phyloP scores from a whole-genome alignment of 2,113 vertebrate genomes.

The Ctenodactylus gundi region DNA sequence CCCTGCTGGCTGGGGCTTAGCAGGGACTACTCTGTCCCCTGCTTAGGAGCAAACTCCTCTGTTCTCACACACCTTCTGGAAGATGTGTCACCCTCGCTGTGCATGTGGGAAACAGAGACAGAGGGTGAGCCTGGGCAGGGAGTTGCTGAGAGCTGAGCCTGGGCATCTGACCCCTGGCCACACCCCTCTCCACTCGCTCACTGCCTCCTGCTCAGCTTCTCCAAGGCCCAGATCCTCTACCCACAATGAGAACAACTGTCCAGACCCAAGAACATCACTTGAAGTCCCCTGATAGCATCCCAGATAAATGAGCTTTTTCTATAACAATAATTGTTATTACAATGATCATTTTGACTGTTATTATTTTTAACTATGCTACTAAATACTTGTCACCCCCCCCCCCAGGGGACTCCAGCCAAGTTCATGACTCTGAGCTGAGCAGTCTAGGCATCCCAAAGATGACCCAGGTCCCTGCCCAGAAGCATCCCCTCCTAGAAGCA shows the following conservation, averaged over 20 bases:
- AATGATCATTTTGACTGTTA: rapidly evolving
- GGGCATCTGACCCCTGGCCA: neutral
- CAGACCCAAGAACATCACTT: neutral
- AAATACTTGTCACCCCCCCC: neutral
- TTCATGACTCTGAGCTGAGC: neutral
- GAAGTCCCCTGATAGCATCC: neutral
- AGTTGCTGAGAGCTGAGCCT: neutral
- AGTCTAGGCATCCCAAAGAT: neutral
- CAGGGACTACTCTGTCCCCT: rapidly evolving
- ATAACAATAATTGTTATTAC: rapidly evolving
- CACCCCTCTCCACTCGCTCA: rapidly evolving
- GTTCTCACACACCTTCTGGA: neutral
- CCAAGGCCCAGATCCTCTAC: neutral
- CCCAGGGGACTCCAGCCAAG: neutral
- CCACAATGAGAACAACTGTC: neutral
- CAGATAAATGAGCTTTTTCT: neutral
- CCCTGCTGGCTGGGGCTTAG: neutral
- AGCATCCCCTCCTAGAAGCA: neutral
- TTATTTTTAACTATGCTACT: neutral
- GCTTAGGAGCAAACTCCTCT: neutral
- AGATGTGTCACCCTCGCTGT: neutral
- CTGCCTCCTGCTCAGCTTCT: neutral
- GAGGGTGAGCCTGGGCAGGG: neutral
- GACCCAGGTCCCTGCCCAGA: neutral
- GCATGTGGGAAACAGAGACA: neutral